Evolutionary conservation across 64 coral and sea anemone genomes (phyloP), one percentile per base, ranked within the genome.

Genomic region (Pachyseris speciosa): DNA sequence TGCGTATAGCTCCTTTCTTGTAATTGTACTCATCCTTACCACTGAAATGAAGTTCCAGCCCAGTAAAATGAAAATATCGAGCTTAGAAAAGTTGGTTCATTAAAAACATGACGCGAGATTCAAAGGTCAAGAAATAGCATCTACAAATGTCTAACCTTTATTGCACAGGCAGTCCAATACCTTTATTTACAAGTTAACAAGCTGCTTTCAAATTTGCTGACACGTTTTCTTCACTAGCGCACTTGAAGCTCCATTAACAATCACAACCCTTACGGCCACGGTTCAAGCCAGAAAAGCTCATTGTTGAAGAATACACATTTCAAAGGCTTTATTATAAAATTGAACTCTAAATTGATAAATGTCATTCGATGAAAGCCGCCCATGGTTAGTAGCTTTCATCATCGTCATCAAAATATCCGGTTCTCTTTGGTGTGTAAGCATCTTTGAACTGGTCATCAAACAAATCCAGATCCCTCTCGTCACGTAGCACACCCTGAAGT

Each of bases 361-460:
- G 64, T 45, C 2, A 5, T 79, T 22, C 20, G 27, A 20, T n/a
- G 3, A 27, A 61, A 38, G 52, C 58, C 58, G 8, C 27, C 58
- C 10, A 48, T n/a, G 72, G 9, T 88, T 85, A 96, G 83, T 91
- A 90, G 13, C 83, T 87, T 40, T 40, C 53, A 9, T 81, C 77
- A 57, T 96, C 94, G 5, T 99, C 97, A 63, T 99, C 97, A 63
- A 95, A 99, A 9, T 90, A 86, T 27, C 92, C 90, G 42, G 86
- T 81, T 33, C 69, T 64, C 12, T 90, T 87, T n/a, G 90, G 73
- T 52, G 73, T 84, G 60, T 99, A 99, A 22, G 90, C 97, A 58
- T 92, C 61, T 37, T 94, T 95, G 47, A 99, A 99, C 50, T 95
- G 80, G 0, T 95, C 86, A 50, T 99, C 94, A 87, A 99, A 99